Evolutionary conservation across 2,888 invertebrate genomes (phyloP), one percentile per base, ranked within the genome.

Genomic region (Eledone cirrhosa): DNA sequence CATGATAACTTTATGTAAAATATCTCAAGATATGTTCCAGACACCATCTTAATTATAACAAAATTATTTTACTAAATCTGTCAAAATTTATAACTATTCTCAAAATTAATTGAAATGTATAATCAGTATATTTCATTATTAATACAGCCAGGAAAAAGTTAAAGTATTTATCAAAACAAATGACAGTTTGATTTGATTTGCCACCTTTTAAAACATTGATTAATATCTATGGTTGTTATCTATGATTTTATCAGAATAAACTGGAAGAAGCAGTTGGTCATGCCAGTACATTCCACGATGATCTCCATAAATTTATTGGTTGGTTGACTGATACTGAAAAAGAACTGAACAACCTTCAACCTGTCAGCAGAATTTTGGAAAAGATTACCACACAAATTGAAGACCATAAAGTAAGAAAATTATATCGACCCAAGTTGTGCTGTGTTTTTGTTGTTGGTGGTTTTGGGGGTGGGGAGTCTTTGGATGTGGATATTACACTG

Each of bases 321-420:
- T 99, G 99, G 99, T 92, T 99, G 77, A 97, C 97, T 3, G 94
- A 95, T 88, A 97, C 98, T 0, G 99, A 99, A 91, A 96, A 97
- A 91, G 94, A 94, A 13, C 92, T 99, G 1, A 94, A 95, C 0
- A 95, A 94, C 78, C 93, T 97, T 84, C 95, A 97, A 88, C 96
- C 97, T 0, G 98, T 98, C 0, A 98, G 98, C 11, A 93, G 99
- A 79, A 95, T 99, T 16, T 93, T 99, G 92, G 97, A 97, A 87
- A 95, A 95, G 0, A 94, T 99, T 79, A 94, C 97, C 65, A 93
- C 92, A n/a, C 99, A 99, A 93, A 97, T 98, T 86, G 97, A 97
- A 90, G 97, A 98, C 81, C 99, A 99, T 92, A 98, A 88, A 86
- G 89, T 89, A 79, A 78, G 84, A 63, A 31, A 24, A 13, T 74